These are phyloP conservation scores for Trinorchestia longiramus DNA, from an alignment of 1,140 invertebrate species.

Conservation along the genomic window DNA sequence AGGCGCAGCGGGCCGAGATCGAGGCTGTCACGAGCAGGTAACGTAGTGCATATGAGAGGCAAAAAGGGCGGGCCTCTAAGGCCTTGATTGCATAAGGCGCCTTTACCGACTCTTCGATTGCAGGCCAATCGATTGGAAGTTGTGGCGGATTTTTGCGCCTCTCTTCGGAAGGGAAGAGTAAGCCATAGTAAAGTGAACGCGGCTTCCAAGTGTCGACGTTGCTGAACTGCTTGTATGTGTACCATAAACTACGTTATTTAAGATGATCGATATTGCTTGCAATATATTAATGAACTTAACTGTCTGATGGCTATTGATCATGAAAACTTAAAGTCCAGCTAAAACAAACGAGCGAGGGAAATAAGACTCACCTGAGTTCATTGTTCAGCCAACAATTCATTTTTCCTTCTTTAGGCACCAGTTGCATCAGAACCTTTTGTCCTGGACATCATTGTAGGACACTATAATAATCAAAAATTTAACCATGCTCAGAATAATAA, in stretches of 20 bases:
- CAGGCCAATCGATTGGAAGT: not conserved
- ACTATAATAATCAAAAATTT: too few relatives aligned
- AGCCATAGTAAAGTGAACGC: not conserved
- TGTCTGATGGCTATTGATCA: not conserved
- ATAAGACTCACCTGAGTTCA: too few relatives aligned
- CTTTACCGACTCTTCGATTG: slow-evolving; percentile 36
- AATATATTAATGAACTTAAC: not conserved
- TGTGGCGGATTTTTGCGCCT: not conserved
- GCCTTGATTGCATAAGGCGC: slow-evolving; percentile 32
- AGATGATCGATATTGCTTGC: too few relatives aligned
- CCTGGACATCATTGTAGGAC: too few relatives aligned
- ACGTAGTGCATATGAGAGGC: slow-evolving; percentile 45
- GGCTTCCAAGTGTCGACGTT: not conserved
- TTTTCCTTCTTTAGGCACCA: too few relatives aligned
- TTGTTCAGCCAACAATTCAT: too few relatives aligned
- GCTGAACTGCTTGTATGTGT: not conserved
- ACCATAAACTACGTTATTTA: too few relatives aligned
- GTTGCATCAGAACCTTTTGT: too few relatives aligned
- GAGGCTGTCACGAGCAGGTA: slow-evolving; percentile 16
- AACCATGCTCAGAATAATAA: too few relatives aligned
- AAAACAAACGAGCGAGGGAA: too few relatives aligned
- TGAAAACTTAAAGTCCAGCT: too few relatives aligned
- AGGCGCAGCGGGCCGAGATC: not conserved
- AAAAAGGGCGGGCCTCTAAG: not conserved
- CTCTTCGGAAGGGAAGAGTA: not conserved